A percentile compares a stretch with the other conserved stretches of the same genome.
Evolutionary conservation across 2,888 invertebrate species (phyloP).

Genomic region (Calameuta idolon): DNA sequence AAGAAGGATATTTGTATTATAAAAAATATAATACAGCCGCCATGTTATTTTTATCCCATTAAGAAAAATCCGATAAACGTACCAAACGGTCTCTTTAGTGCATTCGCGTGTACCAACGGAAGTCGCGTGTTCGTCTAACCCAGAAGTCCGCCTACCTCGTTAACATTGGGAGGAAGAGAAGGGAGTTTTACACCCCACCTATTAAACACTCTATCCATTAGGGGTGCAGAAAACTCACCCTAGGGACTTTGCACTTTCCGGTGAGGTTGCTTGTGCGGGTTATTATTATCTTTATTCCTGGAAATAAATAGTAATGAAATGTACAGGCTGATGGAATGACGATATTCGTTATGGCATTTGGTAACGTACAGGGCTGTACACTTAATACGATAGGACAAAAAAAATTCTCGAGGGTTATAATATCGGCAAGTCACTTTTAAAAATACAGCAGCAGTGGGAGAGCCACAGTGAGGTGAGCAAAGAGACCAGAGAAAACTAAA

Average conservation of each 20-base stretch:
- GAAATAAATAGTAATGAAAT: not conserved
- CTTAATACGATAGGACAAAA: not conserved
- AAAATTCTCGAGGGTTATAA: not conserved
- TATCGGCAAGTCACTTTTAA: not conserved
- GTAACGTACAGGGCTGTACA: not conserved
- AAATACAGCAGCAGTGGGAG: not conserved
- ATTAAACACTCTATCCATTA: constrained; percentile 2
- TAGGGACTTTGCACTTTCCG: not conserved
- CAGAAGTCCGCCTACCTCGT: constrained; percentile 40
- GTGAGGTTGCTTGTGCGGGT: not conserved
- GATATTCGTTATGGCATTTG: not conserved
- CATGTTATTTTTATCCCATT: not conserved
- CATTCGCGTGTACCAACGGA: constrained; percentile 33
- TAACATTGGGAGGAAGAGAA: constrained; percentile 22
- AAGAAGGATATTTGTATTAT: not conserved
- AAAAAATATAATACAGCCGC: not conserved
- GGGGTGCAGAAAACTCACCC: not conserved
- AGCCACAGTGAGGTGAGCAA: not conserved
- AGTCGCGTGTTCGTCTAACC: constrained; percentile 37
- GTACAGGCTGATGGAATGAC: not conserved
- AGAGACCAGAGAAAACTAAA: not conserved
- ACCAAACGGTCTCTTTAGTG: not conserved
- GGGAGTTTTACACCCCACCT: not conserved
- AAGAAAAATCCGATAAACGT: not conserved
- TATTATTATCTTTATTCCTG: not conserved